phyloP scores from a whole-genome alignment of 53 echinoderm and acorn worm species.

The Paracentrotus lividus region DNA sequence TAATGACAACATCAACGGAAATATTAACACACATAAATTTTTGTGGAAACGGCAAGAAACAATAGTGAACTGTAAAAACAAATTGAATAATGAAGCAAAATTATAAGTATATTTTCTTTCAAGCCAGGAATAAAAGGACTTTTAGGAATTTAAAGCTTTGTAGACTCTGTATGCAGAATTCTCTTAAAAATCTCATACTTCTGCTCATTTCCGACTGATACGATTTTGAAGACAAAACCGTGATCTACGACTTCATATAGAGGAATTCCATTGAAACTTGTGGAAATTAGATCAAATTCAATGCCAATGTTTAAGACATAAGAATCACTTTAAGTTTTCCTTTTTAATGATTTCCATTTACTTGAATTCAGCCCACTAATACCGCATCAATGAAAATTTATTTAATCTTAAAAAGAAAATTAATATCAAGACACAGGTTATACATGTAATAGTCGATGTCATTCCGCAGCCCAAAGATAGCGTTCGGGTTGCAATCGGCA shows the following conservation, averaged over 20 bases:
- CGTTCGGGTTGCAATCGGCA: slow-evolving; percentile 24
- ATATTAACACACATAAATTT: too few relatives aligned
- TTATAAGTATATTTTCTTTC: too few relatives aligned
- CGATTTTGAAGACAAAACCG: neutral
- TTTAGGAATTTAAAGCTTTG: too few relatives aligned
- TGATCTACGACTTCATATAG: neutral
- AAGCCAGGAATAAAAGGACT: too few relatives aligned
- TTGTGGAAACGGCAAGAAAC: too few relatives aligned
- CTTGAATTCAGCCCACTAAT: too few relatives aligned
- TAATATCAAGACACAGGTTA: neutral
- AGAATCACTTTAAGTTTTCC: neutral
- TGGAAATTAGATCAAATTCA: too few relatives aligned
- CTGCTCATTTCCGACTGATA: neutral
- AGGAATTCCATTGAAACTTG: too few relatives aligned
- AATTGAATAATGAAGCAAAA: too few relatives aligned
- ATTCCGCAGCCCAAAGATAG: neutral
- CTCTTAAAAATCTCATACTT: neutral
- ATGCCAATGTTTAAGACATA: neutral
- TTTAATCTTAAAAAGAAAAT: neutral
- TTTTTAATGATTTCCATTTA: neutral
- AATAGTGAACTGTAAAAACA: too few relatives aligned
- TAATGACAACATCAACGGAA: too few relatives aligned
- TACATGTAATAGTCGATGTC: neutral
- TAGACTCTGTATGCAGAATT: too few relatives aligned
- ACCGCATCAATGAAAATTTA: neutral